A percentile compares a stretch with the other conserved stretches of the same genome.
Evolutionary conservation across 1,140 invertebrate genomes (phyloP).

Genomic region (Drosophila orena): DNA sequence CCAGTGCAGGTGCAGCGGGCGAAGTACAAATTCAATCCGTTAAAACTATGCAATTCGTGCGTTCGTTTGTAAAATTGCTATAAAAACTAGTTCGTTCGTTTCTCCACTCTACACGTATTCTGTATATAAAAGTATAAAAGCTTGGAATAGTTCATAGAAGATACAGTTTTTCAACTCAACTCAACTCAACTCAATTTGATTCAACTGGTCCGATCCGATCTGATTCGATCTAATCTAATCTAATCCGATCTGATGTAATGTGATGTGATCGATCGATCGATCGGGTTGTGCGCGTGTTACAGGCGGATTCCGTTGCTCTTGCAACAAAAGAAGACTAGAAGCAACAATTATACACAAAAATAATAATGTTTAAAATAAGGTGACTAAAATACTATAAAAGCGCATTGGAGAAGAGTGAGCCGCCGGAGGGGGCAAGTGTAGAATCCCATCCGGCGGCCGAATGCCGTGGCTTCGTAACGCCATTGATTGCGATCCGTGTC

Average conservation of each 20-base stretch:
- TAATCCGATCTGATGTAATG: conserved; percentile 29
- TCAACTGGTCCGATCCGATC: conserved; percentile 47
- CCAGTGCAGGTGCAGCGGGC: conserved; percentile 41
- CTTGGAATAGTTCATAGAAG: conserved; percentile 77
- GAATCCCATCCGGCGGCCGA: conserved; percentile 57
- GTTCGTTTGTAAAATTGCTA: conserved; percentile 80
- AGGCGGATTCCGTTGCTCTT: conserved; percentile 81
- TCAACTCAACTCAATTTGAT: conserved; percentile 43
- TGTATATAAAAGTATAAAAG: conserved; percentile 83
- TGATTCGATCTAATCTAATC: conserved; percentile 33
- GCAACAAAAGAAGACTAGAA: conserved; percentile 85
- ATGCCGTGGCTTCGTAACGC: conserved; percentile 72
- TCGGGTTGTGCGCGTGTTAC: conserved; percentile 58
- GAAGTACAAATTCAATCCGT: conserved; percentile 74
- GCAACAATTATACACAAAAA: conserved; percentile 84
- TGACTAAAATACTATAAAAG: conserved; percentile 83
- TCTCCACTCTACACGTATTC: conserved; percentile 72
- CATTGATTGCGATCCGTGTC: conserved; percentile 66
- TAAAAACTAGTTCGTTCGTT: conserved; percentile 83
- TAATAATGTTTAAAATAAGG: conserved; percentile 83
- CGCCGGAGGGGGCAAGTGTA: conserved; percentile 32
- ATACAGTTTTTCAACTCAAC: conserved; percentile 59
- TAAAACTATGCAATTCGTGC: conserved; percentile 80
- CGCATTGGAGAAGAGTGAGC: conserved; percentile 74
- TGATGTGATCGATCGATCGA: conserved; percentile 31